These are phyloP conservation scores for Lycaon pictus DNA, from an alignment of 2,113 vertebrate genomes.

Conservation along the genomic window DNA sequence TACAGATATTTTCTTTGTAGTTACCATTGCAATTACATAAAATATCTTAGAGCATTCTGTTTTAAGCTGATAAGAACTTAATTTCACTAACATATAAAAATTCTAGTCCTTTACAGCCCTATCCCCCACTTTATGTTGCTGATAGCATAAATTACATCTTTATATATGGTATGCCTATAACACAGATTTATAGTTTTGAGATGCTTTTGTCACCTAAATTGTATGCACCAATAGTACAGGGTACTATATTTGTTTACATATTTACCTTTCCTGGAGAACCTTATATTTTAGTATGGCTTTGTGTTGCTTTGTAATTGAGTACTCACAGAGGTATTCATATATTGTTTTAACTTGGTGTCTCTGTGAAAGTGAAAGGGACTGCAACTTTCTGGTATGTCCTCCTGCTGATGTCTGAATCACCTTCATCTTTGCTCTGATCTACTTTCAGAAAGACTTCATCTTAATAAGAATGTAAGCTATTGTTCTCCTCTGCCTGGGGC, in stretches of 20 bases:
- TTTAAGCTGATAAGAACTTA: not conserved
- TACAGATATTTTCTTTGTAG: not conserved
- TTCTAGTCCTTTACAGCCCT: not conserved
- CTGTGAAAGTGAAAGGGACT: not conserved
- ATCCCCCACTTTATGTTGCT: not conserved
- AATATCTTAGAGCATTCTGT: not conserved
- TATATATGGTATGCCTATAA: not conserved
- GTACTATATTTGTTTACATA: not conserved
- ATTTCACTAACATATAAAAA: not conserved
- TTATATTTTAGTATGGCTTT: not conserved
- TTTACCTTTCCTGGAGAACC: not conserved
- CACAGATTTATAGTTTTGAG: not conserved
- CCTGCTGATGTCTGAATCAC: not conserved
- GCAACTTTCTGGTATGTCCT: not conserved
- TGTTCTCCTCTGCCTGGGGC: not conserved
- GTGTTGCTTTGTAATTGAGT: not conserved
- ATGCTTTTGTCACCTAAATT: not conserved
- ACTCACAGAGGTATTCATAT: not conserved
- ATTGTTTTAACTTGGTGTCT: not conserved
- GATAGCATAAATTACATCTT: not conserved
- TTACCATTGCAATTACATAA: not conserved
- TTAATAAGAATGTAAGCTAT: conserved; percentile 5
- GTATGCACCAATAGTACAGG: not conserved
- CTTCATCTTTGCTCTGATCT: not conserved
- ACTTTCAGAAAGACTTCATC: not conserved